phyloP scores from a whole-genome alignment of 2,888 invertebrate genomes.

The Drosophila mayaguana region DNA sequence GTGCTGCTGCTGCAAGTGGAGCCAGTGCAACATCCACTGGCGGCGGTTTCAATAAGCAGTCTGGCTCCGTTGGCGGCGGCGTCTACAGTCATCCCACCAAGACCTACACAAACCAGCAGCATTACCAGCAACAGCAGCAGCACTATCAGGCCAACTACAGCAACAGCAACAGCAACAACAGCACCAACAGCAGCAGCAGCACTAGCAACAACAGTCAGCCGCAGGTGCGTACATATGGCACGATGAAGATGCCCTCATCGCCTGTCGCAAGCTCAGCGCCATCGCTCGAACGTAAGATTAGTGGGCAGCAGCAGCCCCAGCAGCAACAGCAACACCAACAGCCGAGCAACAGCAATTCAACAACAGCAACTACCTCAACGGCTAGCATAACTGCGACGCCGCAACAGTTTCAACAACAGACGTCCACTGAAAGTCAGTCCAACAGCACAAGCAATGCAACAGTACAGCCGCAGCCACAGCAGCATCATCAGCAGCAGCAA shows the following conservation, averaged over 20 bases:
- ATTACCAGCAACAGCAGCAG: constrained; percentile 82
- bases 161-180: constrained; percentile 14
- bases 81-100: constrained; percentile 72
- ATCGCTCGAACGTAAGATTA: constrained; percentile 86
- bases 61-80: constrained; percentile 22
- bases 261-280: constrained; percentile 85
- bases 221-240: constrained; percentile 82
- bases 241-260: constrained; percentile 84
- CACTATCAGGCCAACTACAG: constrained; percentile 58
- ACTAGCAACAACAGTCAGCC: constrained; percentile 73
- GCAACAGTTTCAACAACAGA: constrained; percentile 78
- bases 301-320: constrained; percentile 52
- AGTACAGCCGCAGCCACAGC: constrained; percentile 42
- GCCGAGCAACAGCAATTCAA: constrained; percentile 27
- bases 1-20: constrained; percentile 4
- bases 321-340: constrained; percentile 24
- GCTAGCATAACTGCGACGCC: constrained; percentile 85
- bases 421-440: constrained; percentile 54
- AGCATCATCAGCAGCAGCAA: constrained; percentile 32
- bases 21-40: constrained; percentile 19
- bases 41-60: constrained; percentile 35
- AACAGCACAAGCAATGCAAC: constrained; percentile 48
- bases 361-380: constrained; percentile 85
- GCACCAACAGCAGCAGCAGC: constrained; percentile 19
- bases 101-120: constrained; percentile 80